phyloP scores from a whole-genome alignment of 2,113 vertebrate genomes.

The Procavia capensis region DNA sequence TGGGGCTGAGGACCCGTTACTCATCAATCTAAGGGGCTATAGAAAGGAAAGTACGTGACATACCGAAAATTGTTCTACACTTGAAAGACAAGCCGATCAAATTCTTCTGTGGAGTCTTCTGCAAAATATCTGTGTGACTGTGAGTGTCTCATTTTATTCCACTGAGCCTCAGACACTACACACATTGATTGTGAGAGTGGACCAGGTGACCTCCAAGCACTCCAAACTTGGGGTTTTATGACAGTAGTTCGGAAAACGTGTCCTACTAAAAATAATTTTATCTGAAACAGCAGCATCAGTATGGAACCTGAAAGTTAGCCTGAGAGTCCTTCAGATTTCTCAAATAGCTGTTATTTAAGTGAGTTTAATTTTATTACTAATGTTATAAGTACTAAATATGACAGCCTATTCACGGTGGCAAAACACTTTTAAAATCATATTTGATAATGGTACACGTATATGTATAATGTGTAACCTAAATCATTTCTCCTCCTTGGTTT shows the following conservation, averaged over 20 bases:
- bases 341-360: no score
- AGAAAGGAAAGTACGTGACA: no score
- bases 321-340: background rate
- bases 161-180: background rate
- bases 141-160: background rate
- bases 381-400: rapidly evolving
- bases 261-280: background rate
- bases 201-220: no score
- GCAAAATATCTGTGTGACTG: rapidly evolving
- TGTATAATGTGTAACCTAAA: no score
- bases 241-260: background rate
- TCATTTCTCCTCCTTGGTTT: background rate
- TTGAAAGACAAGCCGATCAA: no score
- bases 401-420: no score
- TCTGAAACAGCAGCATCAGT: background rate
- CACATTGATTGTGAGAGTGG: background rate
- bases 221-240: background rate
- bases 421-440: background rate
- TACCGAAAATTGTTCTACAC: background rate
- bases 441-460: no score
- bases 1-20: background rate
- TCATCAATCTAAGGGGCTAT: background rate
- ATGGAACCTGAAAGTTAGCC: no score
- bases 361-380: no score
- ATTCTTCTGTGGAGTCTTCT: no score